Conservation (phyloP, 2,113 vertebrate species). For the Pseudopipra pipra region DNA sequence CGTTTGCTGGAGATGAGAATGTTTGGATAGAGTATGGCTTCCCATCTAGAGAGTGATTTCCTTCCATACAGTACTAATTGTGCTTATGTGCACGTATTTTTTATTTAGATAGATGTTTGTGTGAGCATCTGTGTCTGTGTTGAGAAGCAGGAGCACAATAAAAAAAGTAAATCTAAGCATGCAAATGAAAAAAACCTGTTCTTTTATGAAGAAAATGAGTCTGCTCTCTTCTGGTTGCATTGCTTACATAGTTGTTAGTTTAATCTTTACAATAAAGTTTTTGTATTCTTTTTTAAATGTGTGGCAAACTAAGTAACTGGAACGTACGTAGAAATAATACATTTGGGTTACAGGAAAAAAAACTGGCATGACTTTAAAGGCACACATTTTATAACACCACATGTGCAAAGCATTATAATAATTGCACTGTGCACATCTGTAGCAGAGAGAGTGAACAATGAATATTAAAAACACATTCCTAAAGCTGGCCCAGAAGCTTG, state of each 20-base stretch:
- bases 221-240: constrained; percentile 2
- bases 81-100: not conserved
- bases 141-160: constrained; percentile 16
- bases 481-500: constrained; percentile 58
- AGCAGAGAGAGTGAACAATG: constrained; percentile 73
- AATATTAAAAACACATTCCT: constrained; percentile 78
- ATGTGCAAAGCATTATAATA: constrained; percentile 80
- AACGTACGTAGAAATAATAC: constrained; percentile 76
- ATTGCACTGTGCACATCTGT: constrained; percentile 72
- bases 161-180: not conserved
- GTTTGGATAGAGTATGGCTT: not conserved
- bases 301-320: constrained; percentile 55
- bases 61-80: not conserved
- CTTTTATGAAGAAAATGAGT: constrained; percentile 4
- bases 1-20: not conserved
- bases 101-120: not conserved
- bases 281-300: not conserved
- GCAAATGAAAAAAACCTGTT: constrained; percentile 62
- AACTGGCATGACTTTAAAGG: constrained; percentile 77
- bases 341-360: constrained; percentile 62
- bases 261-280: constrained; percentile 58
- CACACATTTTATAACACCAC: constrained; percentile 73
- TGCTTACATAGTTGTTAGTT: constrained; percentile 48
- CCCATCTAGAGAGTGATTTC: not conserved
- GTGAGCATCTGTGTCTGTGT: not conserved